These are phyloP conservation scores for Hemibagrus wyckioides DNA, from an alignment of 2,113 vertebrate genomes.

Conservation along the genomic window DNA sequence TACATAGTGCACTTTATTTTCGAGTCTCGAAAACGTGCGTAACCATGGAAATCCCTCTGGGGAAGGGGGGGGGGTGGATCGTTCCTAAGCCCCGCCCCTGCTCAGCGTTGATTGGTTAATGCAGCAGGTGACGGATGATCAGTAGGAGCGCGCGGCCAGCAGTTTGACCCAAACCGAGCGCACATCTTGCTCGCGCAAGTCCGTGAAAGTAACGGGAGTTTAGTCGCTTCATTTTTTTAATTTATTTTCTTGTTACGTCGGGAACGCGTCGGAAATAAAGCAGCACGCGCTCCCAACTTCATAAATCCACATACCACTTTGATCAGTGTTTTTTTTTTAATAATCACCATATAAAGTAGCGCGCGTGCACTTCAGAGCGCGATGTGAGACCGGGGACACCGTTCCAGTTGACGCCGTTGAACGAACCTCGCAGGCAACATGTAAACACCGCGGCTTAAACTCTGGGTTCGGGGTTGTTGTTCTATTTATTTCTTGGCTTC, in stretches of 20 bases:
- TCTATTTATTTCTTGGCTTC: neutral
- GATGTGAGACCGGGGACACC: neutral
- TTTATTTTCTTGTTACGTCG: too few species aligned
- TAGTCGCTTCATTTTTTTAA: neutral
- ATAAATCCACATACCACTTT: neutral
- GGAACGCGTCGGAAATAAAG: neutral
- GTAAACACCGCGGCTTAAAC: constrained; percentile 15
- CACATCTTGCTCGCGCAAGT: neutral
- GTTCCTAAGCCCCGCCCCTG: constrained; percentile 23
- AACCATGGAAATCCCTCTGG: neutral
- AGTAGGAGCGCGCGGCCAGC: constrained; percentile 1
- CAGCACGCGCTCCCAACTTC: neutral
- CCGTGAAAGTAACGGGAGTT: neutral
- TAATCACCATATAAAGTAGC: neutral
- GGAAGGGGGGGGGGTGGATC: neutral
- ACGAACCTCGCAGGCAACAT: constrained; percentile 15
- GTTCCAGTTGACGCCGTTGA: too few species aligned
- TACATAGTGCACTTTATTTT: neutral
- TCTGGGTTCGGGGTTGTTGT: neutral
- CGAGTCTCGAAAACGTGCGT: neutral
- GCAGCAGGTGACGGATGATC: constrained; percentile 2
- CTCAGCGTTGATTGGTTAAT: constrained; percentile 33
- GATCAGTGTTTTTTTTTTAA: neutral
- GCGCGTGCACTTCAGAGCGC: neutral
- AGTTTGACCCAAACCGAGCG: constrained; percentile 23